Percentiles rank a stretch among this genome's conserved stretches.
Evolutionary conservation across 1,140 invertebrate species (phyloP).

Genomic region (Sycophaga agraensis): DNA sequence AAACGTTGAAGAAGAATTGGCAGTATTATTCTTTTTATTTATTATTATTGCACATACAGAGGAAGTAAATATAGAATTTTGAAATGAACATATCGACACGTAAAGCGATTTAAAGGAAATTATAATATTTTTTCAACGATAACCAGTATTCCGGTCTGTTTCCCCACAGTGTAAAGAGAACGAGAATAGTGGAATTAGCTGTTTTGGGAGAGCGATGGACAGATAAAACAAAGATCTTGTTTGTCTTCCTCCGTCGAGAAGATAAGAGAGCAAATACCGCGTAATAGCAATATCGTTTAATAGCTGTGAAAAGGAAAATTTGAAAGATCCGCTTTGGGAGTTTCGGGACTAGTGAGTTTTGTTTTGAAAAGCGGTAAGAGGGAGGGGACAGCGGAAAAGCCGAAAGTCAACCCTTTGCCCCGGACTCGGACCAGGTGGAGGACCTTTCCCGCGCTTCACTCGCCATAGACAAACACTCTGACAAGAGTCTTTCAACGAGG

Average conservation of each 20-base stretch:
- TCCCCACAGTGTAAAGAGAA: too few species aligned
- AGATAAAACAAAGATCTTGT: too few species aligned
- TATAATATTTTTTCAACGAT: too few species aligned
- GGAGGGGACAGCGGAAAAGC: background rate
- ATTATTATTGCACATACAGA: too few species aligned
- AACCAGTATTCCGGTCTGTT: too few species aligned
- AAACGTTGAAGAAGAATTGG: too few species aligned
- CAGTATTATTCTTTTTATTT: too few species aligned
- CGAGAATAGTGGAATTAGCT: too few species aligned
- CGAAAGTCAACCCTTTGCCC: conserved; percentile 19
- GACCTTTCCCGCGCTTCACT: conserved; percentile 30
- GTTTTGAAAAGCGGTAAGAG: background rate
- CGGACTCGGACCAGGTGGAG: conserved; percentile 38
- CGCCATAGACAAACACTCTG: conserved; percentile 42
- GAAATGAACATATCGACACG: too few species aligned
- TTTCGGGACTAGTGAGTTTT: background rate
- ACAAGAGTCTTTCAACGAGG: conserved; percentile 24
- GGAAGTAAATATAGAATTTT: too few species aligned
- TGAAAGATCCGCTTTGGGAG: background rate
- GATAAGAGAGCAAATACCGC: background rate
- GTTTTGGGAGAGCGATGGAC: too few species aligned
- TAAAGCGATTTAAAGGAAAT: too few species aligned
- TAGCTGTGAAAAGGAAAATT: background rate
- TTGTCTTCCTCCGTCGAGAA: background rate
- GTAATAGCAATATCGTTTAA: conserved; percentile 1